Base-by-base conservation (phyloP, 2,797 vertebrate species). In the Xenops minutus region DNA sequence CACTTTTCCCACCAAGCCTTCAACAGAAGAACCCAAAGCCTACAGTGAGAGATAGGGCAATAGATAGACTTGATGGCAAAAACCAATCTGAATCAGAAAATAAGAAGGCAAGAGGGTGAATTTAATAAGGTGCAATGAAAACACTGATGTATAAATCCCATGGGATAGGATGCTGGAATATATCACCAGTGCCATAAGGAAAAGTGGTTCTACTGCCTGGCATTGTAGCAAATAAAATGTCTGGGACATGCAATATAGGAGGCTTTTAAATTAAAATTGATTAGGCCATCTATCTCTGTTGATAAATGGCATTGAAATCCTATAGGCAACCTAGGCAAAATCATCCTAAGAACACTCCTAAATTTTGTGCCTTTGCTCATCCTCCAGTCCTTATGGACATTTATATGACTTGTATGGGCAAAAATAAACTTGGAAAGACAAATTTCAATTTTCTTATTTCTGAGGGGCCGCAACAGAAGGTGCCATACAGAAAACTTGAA, bases 261-360 rank as follows among this genome's bases (percentile, higher is more conserved):
- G 59, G 44, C 67, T 76, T 86, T 75, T 54, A 94, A 96, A 96
- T 92, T 68, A 83, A 84, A 96, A 96, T 95, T 92, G 64, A 91
- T 96, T 92, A 78, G 79, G 52, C 55, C 32, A 78, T 94, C 67
- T 69, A 39, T 92, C 83, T 95, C 67, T 27, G 81, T 49, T 86
- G 79, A 96, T 76, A 92, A 94, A 92, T 56, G 51, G 18, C 39
- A 55, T 39, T 54, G 73, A 69, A 95, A 86, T 76, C 55, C 76
- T 86, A 63, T 4, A 69, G 41, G 55, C 34, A 88, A 69, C 30
- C 5, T 19, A 67, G 29, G 67, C 59, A 96, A 84, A 87, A 95
- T 71, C 44, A 74, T 85, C 29, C 16, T 76, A 44, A 95, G 55
- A 56, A 91, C 34, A 69, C 44, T 71, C 48, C 36, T 94, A 64